Percentiles rank a stretch among this genome's conserved stretches.
phyloP scores from a whole-genome alignment of 1,140 invertebrate species.

The Saxidomus purpurata region DNA sequence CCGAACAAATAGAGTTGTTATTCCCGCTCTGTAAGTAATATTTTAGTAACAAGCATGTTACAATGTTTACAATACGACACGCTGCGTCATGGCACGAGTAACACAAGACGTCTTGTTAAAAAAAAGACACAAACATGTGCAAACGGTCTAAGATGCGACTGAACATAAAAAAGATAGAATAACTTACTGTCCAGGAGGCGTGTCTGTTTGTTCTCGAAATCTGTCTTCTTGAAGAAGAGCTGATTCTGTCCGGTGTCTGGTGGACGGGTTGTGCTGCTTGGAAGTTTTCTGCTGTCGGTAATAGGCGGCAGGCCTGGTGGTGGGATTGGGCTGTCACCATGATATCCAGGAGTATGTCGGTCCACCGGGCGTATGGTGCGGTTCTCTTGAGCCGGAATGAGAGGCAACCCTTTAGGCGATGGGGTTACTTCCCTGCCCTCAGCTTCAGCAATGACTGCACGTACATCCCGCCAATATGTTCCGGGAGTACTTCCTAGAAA shows the following conservation, averaged over 20 bases:
- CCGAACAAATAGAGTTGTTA: no score
- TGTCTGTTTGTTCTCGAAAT: not conserved
- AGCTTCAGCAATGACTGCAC: not conserved
- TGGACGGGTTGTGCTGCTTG: not conserved
- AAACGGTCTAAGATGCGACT: no score
- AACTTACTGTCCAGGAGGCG: not conserved
- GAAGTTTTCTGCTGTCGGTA: not conserved
- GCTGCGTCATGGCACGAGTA: no score
- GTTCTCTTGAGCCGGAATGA: not conserved
- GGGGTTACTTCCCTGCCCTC: not conserved
- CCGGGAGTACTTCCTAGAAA: not conserved
- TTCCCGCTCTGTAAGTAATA: no score
- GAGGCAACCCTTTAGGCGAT: not conserved
- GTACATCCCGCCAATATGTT: not conserved
- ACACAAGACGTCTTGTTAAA: no score
- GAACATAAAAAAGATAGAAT: not conserved
- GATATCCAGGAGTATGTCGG: not conserved
- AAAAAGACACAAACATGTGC: no score
- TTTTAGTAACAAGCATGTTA: no score
- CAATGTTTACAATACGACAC: no score
- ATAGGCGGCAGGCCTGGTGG: not conserved
- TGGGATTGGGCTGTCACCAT: not conserved
- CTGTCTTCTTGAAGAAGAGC: constrained; percentile 7
- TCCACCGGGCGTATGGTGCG: not conserved
- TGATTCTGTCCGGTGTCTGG: not conserved